phyloP scores from a whole-genome alignment of 2,113 vertebrate species.

The Bucco capensis region DNA sequence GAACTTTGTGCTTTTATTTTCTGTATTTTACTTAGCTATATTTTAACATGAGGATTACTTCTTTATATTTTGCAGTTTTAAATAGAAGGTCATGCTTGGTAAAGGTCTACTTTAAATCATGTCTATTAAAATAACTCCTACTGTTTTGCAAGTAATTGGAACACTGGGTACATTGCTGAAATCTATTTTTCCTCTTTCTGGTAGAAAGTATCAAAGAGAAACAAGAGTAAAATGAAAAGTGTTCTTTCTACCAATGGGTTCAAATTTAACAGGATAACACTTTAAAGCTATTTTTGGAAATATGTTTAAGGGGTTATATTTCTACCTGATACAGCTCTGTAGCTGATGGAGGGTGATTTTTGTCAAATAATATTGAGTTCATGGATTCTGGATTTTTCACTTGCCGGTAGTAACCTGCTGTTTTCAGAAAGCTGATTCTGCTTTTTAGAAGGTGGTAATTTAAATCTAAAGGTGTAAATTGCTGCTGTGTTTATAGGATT shows the following conservation, averaged over 20 bases:
- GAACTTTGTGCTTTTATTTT: background rate
- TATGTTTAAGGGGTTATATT: background rate
- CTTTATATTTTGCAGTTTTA: background rate
- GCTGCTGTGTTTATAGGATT: background rate
- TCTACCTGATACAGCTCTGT: background rate
- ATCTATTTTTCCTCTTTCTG: background rate
- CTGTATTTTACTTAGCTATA: background rate
- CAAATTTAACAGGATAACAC: background rate
- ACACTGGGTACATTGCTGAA: constrained; percentile 6
- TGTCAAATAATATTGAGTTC: background rate
- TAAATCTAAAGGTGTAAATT: background rate
- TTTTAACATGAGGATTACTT: background rate
- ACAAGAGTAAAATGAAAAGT: background rate
- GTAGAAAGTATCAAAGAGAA: background rate
- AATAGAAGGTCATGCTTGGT: background rate
- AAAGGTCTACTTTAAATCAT: background rate
- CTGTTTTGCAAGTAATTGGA: constrained; percentile 37
- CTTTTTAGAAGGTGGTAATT: background rate
- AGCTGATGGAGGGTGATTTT: background rate
- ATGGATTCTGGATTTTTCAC: background rate
- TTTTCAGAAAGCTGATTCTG: background rate
- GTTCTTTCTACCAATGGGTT: background rate
- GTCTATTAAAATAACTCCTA: constrained; percentile 42
- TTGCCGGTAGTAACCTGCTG: background rate
- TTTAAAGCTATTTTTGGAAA: constrained; percentile 26